Evolutionary conservation across 1,140 invertebrate species (phyloP), one percentile per base, ranked within the genome.

Genomic region (Trachymyrmex septentrionalis): DNA sequence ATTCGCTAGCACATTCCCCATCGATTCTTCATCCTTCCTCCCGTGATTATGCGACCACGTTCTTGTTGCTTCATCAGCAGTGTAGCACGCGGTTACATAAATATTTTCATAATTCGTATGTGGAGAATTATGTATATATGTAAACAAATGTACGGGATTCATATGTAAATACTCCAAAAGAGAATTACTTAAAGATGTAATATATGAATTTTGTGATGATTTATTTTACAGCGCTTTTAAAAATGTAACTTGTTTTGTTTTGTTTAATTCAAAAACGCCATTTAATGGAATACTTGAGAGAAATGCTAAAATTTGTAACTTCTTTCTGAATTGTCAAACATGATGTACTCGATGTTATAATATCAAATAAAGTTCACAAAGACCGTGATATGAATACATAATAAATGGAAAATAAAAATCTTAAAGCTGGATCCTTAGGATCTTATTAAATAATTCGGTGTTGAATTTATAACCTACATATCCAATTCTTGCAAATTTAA

Each of bases 101-200:
- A 82, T 82, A 82, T 57, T 57, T 73, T 10, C 21, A 61, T 75
- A 61, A 50, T 63, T 21, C n/a, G 50, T 3, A n/a, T 44, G 24
- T 48, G 44, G 34, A 67, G n/a, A 14, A 67, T n/a, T n/a, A n/a
- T 16, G 24, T 34, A 30, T 3, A 30, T 30, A 34, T 30, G 44
- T 80, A 53, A 80, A 80, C 27, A 66, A 80, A 34, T 50, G 10
- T 48, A 16, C 3, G 59, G 64, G 19, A 66, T 78, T 59, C 21
- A 53, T 30, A 66, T 53, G 27, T 19, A 78, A 24, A 78, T 44
- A 44, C 34, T 34, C 9, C 38, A 14, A 27, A 12, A 66, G 10
- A 30, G 34, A 64, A 64, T 21, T 64, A 44, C 27, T 21, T 0
- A 2, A 16, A 66, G 24, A 78, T 30, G 14, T 48, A 27, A 63